Conservation (phyloP, 2,113 vertebrate species). For the Megaceryle torquata region DNA sequence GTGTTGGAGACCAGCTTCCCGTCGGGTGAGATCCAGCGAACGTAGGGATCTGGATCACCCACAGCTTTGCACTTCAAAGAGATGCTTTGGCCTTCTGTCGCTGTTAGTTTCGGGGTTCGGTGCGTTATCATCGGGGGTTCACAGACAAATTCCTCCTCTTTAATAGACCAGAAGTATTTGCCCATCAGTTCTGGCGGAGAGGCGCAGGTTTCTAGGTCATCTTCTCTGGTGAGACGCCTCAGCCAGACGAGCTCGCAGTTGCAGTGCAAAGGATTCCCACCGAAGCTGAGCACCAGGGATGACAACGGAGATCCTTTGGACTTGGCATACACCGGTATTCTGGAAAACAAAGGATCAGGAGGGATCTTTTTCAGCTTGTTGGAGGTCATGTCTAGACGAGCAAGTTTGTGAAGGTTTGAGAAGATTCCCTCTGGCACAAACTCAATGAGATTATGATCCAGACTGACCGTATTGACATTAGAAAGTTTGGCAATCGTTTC, state of each 20-base stretch:
- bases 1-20: constrained; percentile 89
- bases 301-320: constrained; percentile 83
- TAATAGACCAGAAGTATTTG: constrained; percentile 95
- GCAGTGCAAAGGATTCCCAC: constrained; percentile 91
- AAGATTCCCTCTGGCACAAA: constrained; percentile 91
- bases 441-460: constrained; percentile 95
- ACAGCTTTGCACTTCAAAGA: constrained; percentile 93
- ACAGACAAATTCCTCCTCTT: constrained; percentile 94
- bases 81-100: constrained; percentile 78
- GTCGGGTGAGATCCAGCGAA: constrained; percentile 92
- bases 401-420: constrained; percentile 92
- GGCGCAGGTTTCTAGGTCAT: constrained; percentile 92
- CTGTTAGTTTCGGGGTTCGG: constrained; percentile 73
- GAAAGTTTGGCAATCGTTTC: constrained; percentile 83
- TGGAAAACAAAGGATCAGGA: constrained; percentile 88
- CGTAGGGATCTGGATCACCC: constrained; percentile 90
- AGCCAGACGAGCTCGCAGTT: constrained; percentile 96
- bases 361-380: constrained; percentile 97
- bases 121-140: constrained; percentile 93
- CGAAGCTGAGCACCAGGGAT: constrained; percentile 89
- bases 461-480: constrained; percentile 90
- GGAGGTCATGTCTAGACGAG: constrained; percentile 94
- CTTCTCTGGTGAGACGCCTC: constrained; percentile 87
- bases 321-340: constrained; percentile 89
- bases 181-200: constrained; percentile 86